phyloP scores from a whole-genome alignment of 1,140 invertebrate species.

The Euschistus heros region DNA sequence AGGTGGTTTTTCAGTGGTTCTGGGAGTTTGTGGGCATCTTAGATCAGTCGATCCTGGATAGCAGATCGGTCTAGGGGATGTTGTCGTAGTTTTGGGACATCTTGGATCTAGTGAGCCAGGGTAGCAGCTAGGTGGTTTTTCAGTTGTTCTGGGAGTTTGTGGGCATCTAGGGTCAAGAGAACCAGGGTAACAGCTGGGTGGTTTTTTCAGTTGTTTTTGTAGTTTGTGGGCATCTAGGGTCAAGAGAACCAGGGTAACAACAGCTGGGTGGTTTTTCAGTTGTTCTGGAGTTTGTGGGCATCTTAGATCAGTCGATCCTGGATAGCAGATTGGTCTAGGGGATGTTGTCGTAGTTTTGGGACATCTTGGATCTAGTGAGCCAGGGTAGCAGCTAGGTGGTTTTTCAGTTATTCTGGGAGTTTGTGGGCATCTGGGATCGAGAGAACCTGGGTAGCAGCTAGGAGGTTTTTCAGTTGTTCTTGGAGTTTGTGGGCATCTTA shows the following conservation, averaged over 20 bases:
- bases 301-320: slow-evolving; percentile 33
- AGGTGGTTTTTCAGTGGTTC: too few relatives aligned
- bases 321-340: slow-evolving; percentile 31
- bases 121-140: too few relatives aligned
- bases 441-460: slow-evolving; percentile 30
- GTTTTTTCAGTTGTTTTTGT: slow-evolving; percentile 28
- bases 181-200: slow-evolving; percentile 32
- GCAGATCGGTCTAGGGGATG: too few relatives aligned
- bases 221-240: slow-evolving; percentile 25
- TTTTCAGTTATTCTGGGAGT: slow-evolving; percentile 29
- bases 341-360: slow-evolving; percentile 17
- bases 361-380: slow-evolving; percentile 32
- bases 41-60: too few relatives aligned
- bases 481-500: slow-evolving; percentile 33
- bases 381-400: slow-evolving; percentile 32
- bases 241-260: slow-evolving; percentile 27
- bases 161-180: too few relatives aligned
- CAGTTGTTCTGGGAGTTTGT: too few relatives aligned
- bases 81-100: too few relatives aligned
- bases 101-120: too few relatives aligned
- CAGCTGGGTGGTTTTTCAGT: slow-evolving; percentile 27
- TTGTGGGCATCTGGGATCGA: slow-evolving; percentile 34
- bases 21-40: too few relatives aligned
- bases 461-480: slow-evolving; percentile 17
- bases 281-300: slow-evolving; percentile 31